Evolutionary conservation across 1,140 invertebrate genomes (phyloP).

Genomic region (Nylanderia fulva): DNA sequence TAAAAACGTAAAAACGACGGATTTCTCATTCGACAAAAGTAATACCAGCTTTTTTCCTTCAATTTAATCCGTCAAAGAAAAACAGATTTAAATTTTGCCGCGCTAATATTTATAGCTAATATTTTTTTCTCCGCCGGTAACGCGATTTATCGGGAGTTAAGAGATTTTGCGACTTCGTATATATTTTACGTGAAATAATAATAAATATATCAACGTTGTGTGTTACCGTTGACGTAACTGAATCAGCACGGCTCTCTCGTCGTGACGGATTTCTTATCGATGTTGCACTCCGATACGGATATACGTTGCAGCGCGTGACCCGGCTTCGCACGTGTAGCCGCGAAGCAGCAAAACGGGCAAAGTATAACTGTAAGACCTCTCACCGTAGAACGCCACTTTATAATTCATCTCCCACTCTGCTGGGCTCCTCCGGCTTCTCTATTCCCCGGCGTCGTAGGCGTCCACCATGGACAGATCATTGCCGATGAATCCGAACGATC

Average conservation of each 20-base stretch:
- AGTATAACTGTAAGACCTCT: constrained; percentile 82
- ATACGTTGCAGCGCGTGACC: constrained; percentile 44
- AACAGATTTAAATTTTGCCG: too few relatives aligned
- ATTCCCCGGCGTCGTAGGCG: constrained; percentile 40
- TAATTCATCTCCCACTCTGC: constrained; percentile 83
- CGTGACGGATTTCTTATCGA: constrained; percentile 10
- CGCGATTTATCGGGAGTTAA: too few relatives aligned
- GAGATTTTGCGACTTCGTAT: too few relatives aligned
- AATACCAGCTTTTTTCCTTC: too few relatives aligned
- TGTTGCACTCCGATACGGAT: constrained; percentile 9
- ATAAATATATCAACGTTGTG: too few relatives aligned
- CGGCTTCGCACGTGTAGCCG: constrained; percentile 18
- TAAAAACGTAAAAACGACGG: too few relatives aligned
- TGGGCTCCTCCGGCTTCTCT: too few relatives aligned
- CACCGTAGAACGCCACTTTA: constrained; percentile 81
- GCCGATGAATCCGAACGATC: constrained; percentile 23
- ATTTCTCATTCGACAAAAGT: too few relatives aligned
- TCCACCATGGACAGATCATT: constrained; percentile 41
- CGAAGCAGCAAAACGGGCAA: constrained; percentile 45
- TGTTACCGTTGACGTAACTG: not conserved
- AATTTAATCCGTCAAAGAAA: too few relatives aligned
- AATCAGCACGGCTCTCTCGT: not conserved
- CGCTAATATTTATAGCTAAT: too few relatives aligned
- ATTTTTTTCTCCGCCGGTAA: too few relatives aligned
- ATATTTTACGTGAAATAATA: too few relatives aligned